A percentile compares a stretch with the other conserved stretches of the same genome.
phyloP scores from a whole-genome alignment of 2,888 invertebrate genomes.

The Drosophila rellima region DNA sequence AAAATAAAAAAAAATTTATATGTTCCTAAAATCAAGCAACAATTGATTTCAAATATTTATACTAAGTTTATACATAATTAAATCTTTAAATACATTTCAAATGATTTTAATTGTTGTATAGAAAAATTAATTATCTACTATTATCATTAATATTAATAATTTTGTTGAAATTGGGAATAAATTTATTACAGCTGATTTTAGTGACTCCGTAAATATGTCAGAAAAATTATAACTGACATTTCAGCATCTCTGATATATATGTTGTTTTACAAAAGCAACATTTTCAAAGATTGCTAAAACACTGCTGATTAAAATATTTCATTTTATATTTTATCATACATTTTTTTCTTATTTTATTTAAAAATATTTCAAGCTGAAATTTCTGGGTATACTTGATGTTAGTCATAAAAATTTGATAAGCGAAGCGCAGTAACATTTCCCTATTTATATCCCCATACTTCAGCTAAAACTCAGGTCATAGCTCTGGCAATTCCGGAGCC shows the following conservation, averaged over 20 bases:
- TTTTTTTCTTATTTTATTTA: background rate
- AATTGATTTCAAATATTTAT: too few species aligned
- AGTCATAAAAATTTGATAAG: background rate
- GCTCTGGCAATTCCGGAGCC: constrained; percentile 25
- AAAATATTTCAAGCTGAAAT: background rate
- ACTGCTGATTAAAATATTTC: background rate
- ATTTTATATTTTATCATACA: background rate
- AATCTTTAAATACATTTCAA: too few species aligned
- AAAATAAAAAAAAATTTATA: too few species aligned
- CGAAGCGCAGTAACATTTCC: background rate
- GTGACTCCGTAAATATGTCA: too few species aligned
- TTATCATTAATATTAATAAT: background rate
- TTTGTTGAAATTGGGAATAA: background rate
- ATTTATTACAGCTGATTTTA: background rate
- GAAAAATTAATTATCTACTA: background rate
- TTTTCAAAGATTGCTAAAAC: too few species aligned
- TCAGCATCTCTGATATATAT: too few species aligned
- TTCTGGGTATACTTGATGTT: background rate
- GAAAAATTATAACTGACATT: too few species aligned
- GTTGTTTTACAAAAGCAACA: too few species aligned
- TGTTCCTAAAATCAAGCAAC: too few species aligned
- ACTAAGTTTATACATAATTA: too few species aligned
- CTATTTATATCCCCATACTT: background rate
- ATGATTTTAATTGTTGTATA: background rate
- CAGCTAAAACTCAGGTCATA: constrained; percentile 6